Percentiles rank a stretch among this genome's conserved stretches.
Evolutionary conservation across 2,888 invertebrate species (phyloP).

Genomic region (Stenotaenia linearis): DNA sequence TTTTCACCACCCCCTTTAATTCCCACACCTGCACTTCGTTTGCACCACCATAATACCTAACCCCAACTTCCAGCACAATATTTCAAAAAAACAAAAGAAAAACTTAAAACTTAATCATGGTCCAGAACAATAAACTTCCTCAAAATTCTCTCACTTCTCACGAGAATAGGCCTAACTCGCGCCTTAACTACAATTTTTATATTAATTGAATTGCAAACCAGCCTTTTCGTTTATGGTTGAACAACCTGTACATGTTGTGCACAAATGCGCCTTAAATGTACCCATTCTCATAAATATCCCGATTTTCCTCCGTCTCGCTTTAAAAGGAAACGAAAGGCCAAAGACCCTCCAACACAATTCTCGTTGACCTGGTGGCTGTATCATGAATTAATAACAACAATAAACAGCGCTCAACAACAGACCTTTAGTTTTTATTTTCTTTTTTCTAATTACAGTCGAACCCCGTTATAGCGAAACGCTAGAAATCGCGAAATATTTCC

Average conservation of each 20-base stretch:
- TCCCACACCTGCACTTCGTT: no score
- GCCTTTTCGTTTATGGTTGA: background rate
- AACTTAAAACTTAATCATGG: no score
- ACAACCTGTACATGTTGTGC: background rate
- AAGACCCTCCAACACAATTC: background rate
- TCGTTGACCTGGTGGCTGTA: background rate
- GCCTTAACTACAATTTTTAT: background rate
- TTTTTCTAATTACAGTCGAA: background rate
- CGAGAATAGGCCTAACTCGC: background rate
- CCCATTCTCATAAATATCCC: background rate
- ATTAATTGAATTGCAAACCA: background rate
- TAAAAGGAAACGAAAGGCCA: background rate
- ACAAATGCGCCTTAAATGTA: background rate
- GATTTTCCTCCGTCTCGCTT: background rate
- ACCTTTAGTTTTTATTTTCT: background rate
- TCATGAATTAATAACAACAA: background rate
- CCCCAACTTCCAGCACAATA: no score
- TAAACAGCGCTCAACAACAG: background rate
- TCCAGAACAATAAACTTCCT: background rate
- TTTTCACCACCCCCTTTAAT: no score
- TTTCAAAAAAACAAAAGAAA: no score
- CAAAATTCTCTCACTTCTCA: background rate
- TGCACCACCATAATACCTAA: no score
- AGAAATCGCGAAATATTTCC: no score
- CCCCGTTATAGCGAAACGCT: no score